These are phyloP conservation scores for Panthera tigris DNA, from an alignment of 2,113 vertebrate species.

Conservation along the genomic window DNA sequence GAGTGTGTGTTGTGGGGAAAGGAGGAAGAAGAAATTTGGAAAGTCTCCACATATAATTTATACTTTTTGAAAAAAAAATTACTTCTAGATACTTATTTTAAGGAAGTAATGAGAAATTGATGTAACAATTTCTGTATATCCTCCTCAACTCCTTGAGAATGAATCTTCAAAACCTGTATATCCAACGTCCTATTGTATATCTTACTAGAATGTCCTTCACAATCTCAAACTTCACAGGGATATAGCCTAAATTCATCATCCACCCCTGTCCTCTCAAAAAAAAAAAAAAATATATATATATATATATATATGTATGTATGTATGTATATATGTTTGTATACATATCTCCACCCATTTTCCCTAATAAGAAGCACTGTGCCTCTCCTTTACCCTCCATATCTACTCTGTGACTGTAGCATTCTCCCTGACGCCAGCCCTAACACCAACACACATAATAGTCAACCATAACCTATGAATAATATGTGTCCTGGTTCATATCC, in stretches of 20 bases:
- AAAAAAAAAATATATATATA: too few species aligned
- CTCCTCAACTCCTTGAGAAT: not conserved
- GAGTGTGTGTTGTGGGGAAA: not conserved
- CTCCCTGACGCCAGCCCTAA: not conserved
- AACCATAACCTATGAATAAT: not conserved
- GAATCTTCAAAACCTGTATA: not conserved
- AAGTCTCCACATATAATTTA: not conserved
- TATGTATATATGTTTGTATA: not conserved
- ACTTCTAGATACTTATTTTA: not conserved
- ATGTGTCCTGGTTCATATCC: not conserved
- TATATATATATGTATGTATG: too few species aligned
- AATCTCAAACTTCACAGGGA: not conserved
- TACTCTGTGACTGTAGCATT: not conserved
- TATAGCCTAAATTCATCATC: not conserved
- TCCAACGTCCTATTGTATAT: not conserved
- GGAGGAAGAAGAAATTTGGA: not conserved
- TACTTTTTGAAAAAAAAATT: not conserved
- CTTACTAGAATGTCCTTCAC: not conserved
- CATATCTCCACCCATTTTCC: not conserved
- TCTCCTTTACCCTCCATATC: not conserved
- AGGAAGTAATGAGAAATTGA: not conserved
- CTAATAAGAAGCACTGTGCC: not conserved
- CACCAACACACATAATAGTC: not conserved
- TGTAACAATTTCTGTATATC: not conserved
- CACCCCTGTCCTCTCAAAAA: not conserved